Evolutionary conservation across 2,888 invertebrate species (phyloP).

Genomic region (Biston betularia): DNA sequence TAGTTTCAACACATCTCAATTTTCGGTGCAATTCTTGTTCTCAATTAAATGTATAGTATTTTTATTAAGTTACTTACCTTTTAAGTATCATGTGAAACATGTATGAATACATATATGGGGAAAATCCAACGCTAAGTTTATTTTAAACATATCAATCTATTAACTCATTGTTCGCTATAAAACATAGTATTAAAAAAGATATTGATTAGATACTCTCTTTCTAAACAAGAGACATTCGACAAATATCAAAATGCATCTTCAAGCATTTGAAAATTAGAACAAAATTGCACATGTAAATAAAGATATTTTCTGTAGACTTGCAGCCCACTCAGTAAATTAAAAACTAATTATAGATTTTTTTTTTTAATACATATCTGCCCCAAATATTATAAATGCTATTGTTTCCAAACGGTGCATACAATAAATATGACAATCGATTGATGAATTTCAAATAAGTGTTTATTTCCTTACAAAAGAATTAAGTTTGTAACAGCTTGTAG

Average conservation of each 20-base stretch:
- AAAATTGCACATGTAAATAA: constrained; percentile 58
- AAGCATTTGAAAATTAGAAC: constrained; percentile 58
- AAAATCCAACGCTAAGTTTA: constrained; percentile 58
- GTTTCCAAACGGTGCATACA: constrained; percentile 36
- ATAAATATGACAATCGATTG: constrained; percentile 39
- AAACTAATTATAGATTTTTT: constrained; percentile 42
- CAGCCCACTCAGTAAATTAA: constrained; percentile 52
- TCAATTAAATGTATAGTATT: constrained; percentile 12
- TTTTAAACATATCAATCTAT: constrained; percentile 43
- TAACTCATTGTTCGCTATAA: constrained; percentile 63
- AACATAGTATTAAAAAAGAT: not conserved
- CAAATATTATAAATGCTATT: constrained; percentile 73
- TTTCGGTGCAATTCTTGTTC: constrained; percentile 21
- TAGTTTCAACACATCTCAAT: constrained; percentile 27
- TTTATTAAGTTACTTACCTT: constrained; percentile 38
- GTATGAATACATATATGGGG: constrained; percentile 57
- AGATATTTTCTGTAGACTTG: constrained; percentile 51
- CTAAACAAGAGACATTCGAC: constrained; percentile 46
- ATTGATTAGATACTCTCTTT: not conserved
- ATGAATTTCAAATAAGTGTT: constrained; percentile 21
- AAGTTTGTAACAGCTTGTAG: constrained; percentile 48
- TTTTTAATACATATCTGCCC: constrained; percentile 66
- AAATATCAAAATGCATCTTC: constrained; percentile 62
- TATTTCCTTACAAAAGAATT: constrained; percentile 48
- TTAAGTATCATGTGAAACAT: constrained; percentile 50